These are phyloP conservation scores for Drosophila nigricruria DNA, from an alignment of 2,888 invertebrate genomes.

Conservation along the genomic window DNA sequence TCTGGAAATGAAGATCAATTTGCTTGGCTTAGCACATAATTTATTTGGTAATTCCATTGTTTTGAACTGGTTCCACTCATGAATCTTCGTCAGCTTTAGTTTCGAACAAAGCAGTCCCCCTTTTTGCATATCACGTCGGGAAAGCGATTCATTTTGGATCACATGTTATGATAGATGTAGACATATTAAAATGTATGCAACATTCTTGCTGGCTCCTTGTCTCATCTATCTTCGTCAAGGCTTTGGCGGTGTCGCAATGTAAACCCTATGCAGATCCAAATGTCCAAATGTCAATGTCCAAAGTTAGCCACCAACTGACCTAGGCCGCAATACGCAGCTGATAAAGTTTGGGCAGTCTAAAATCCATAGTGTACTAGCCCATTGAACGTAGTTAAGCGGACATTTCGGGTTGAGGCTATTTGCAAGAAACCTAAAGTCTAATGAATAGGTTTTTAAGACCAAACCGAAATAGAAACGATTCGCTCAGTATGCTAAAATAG, in stretches of 20 bases:
- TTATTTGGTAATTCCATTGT: not conserved
- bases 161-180: constrained; percentile 5
- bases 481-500: constrained; percentile 50
- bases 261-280: constrained; percentile 12
- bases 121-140: constrained; percentile 2
- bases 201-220: not conserved
- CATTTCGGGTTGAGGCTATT: constrained; percentile 14
- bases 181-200: not conserved
- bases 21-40: not conserved
- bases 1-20: not conserved
- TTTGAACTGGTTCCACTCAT: constrained; percentile 17
- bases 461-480: constrained; percentile 51
- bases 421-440: constrained; percentile 33
- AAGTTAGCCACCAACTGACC: constrained; percentile 46
- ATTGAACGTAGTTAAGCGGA: constrained; percentile 25
- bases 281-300: not conserved
- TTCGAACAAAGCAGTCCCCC: not conserved
- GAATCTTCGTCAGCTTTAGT: constrained; percentile 25
- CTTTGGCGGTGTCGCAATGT: not conserved
- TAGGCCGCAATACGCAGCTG: constrained; percentile 30
- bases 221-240: constrained; percentile 53
- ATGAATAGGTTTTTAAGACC: constrained; percentile 66
- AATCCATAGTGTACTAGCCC: constrained; percentile 7
- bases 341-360: constrained; percentile 31
- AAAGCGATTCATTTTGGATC: not conserved